Evolutionary conservation across 1,140 invertebrate species (phyloP), one percentile per base, ranked within the genome.

Genomic region (Eubasilissa regina): DNA sequence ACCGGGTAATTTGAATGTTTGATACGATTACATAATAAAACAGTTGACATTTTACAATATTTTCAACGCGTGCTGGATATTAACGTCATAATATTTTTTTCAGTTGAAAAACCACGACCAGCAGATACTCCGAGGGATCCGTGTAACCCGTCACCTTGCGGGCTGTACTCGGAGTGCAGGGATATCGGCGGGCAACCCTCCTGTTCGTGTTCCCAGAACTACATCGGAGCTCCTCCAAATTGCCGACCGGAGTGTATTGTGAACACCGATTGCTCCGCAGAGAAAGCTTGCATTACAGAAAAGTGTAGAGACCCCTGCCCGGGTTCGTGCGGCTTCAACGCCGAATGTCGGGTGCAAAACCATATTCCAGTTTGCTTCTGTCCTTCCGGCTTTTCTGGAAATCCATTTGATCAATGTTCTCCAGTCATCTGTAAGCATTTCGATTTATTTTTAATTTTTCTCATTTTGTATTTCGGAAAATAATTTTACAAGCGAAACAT

Each of bases 301-400:
- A 95, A 95, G 86, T 96, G 95, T 83, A 90, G 90, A 81, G 93
- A 95, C 89, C 94, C 95, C 13, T 96, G 95, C 84, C 91, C 93
- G 13, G 95, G 94, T 70, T 94, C 94, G 0, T 97, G 96, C 86
- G 95, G 95, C 47, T 87, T 94, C 21, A 93, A 92, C 77, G 94
- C 95, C 0, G 91, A 93, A 78, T 97, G 95, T 82, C 90, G 93
- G 83, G 94, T 95, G 0, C 92, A 93, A 72, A 95, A 94, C 86
- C 95, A 96, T 80, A 90, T 93, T 81, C 93, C 94, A 0, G 90
- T 94, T 6, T 96, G 95, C 83, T 92, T 92, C 72, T 96, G 95
- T 85, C 90, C 92, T 4, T 84, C 87, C 53, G 92, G 91, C 43
- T 94, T 89, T 77, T 93, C 91, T 9, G 94, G 95, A 48, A 94